Conservation (phyloP, 2,113 vertebrate species). For the Cynoglossus semilaevis region DNA sequence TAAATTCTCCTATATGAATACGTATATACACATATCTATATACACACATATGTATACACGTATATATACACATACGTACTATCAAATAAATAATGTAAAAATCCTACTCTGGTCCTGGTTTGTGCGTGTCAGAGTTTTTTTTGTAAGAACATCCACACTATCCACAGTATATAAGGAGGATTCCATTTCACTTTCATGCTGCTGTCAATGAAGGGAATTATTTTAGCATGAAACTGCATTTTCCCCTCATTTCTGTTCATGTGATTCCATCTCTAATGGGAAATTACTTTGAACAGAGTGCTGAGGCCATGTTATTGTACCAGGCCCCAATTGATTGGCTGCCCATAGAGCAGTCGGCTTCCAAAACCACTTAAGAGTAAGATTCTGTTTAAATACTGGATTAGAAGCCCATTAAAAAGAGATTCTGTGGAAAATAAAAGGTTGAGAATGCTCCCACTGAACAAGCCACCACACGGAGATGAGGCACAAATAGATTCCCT, state of each 20-base stretch:
- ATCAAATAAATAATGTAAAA: too few species aligned
- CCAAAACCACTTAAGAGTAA: conserved; percentile 56
- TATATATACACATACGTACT: too few species aligned
- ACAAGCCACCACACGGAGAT: conserved; percentile 31
- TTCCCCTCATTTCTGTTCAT: conserved; percentile 42
- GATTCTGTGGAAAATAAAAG: conserved; percentile 49
- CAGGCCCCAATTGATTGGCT: conserved; percentile 50
- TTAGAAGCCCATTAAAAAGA: conserved; percentile 50
- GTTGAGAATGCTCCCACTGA: conserved; percentile 42
- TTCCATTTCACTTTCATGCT: conserved; percentile 23
- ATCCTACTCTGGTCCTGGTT: too few species aligned
- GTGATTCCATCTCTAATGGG: conserved; percentile 60
- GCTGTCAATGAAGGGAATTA: conserved; percentile 32
- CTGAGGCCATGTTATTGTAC: conserved; percentile 50
- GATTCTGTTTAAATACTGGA: conserved; percentile 64
- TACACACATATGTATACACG: too few species aligned
- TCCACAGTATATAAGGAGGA: too few species aligned
- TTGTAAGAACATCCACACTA: too few species aligned
- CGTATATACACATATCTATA: neutral
- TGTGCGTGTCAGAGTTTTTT: too few species aligned
- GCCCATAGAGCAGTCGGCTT: conserved; percentile 36
- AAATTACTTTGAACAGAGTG: conserved; percentile 60
- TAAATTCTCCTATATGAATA: too few species aligned
- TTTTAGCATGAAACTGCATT: conserved; percentile 37
- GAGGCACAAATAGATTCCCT: conserved; percentile 33